Percentiles rank a stretch among this genome's conserved stretches.
Evolutionary conservation across 2,797 vertebrate genomes (phyloP).

Genomic region (Selene dorsalis): DNA sequence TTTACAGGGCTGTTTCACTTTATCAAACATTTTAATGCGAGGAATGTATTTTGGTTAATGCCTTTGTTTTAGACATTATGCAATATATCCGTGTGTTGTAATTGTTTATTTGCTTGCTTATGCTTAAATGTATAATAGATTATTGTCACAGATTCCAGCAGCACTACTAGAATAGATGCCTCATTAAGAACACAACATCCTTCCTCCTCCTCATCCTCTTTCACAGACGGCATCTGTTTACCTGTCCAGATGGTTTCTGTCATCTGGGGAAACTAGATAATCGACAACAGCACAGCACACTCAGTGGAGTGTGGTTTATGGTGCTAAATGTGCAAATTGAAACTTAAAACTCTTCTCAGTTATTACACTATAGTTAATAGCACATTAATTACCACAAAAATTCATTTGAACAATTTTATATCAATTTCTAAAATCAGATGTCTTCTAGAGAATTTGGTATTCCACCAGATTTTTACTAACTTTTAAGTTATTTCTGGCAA

Average conservation of each 20-base stretch:
- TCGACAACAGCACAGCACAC: neutral
- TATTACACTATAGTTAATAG: neutral
- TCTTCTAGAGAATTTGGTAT: neutral
- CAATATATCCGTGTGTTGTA: conserved; percentile 47
- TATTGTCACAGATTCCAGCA: neutral
- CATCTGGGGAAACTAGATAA: neutral
- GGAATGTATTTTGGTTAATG: conserved; percentile 45
- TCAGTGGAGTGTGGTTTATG: neutral
- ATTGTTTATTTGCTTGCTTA: conserved; percentile 29
- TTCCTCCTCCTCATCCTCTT: neutral
- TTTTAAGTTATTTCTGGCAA: neutral
- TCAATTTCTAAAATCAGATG: no score
- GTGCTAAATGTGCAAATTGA: neutral
- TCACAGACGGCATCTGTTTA: neutral
- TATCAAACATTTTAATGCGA: conserved; percentile 44
- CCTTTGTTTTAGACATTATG: conserved; percentile 46
- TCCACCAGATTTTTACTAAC: neutral
- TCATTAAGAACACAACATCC: conserved; percentile 10
- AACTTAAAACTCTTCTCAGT: neutral
- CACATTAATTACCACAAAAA: neutral
- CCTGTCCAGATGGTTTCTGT: neutral
- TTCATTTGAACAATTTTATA: no score
- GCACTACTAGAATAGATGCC: neutral
- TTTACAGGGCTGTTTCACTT: conserved; percentile 26
- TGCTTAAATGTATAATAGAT: neutral